These are phyloP conservation scores for Barnardius zonarius DNA, from an alignment of 2,113 vertebrate genomes.

Conservation along the genomic window DNA sequence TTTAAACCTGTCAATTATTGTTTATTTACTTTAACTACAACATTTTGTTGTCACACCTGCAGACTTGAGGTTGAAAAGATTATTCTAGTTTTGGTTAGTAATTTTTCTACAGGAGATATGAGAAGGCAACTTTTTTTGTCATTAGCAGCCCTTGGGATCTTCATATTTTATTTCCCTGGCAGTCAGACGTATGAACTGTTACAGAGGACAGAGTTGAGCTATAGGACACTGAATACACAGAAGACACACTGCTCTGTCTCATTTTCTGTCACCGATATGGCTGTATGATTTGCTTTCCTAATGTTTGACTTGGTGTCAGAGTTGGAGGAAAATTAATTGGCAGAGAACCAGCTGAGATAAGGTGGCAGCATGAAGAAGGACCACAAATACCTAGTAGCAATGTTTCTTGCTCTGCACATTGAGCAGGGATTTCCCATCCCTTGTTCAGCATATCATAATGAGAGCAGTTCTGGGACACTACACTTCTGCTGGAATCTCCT, in stretches of 20 bases:
- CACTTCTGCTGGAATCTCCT: not conserved
- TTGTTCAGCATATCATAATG: not conserved
- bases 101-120: not conserved
- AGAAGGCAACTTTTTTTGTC: not conserved
- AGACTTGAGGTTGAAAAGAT: not conserved
- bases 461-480: not conserved
- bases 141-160: not conserved
- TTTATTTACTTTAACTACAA: not conserved
- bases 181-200: not conserved
- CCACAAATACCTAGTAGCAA: not conserved
- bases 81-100: not conserved
- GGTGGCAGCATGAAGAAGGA: not conserved
- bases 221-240: not conserved
- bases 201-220: not conserved
- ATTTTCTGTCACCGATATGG: not conserved
- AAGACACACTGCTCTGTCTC: not conserved
- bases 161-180: not conserved
- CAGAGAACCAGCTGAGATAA: not conserved
- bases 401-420: not conserved
- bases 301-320: not conserved
- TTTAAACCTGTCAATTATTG: not conserved
- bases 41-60: not conserved
- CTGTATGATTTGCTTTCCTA: not conserved
- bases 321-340: not conserved
- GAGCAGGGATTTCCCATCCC: not conserved